Conservation (phyloP, 2,888 invertebrate genomes). For the Tromatobia lineatoria region DNA sequence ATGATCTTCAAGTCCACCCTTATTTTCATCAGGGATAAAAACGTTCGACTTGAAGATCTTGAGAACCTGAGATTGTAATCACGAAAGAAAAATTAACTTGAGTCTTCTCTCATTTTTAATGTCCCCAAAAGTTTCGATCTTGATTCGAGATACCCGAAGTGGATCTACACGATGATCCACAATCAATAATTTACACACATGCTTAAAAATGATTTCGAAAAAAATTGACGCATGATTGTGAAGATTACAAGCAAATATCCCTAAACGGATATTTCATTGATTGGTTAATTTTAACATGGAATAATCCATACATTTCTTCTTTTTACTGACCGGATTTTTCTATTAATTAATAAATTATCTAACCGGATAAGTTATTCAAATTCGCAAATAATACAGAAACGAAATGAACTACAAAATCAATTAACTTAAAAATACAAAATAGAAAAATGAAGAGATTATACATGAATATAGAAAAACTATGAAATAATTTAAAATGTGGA, state of each 20-base stretch:
- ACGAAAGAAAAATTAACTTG: constrained; percentile 37
- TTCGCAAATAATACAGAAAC: no score
- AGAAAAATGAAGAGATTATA: no score
- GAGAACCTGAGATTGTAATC: constrained; percentile 52
- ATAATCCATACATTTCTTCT: background rate
- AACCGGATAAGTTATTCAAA: no score
- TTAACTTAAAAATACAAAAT: no score
- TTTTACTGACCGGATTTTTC: no score
- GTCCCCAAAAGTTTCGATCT: background rate
- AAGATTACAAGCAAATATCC: no score
- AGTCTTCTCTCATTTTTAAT: constrained; percentile 41
- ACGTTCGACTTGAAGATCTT: background rate
- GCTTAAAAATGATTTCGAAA: no score
- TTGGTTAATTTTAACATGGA: background rate
- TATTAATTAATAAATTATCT: no score
- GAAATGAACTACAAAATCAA: no score
- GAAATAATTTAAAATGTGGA: no score
- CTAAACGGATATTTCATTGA: no score
- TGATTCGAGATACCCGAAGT: background rate
- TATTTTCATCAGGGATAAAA: constrained; percentile 46
- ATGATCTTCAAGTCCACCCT: constrained; percentile 50
- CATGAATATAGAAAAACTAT: no score
- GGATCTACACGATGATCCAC: background rate
- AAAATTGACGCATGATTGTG: background rate
- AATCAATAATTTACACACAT: background rate